Base-by-base conservation (phyloP, 2,113 vertebrate genomes). In the Irena cyanogastra region DNA sequence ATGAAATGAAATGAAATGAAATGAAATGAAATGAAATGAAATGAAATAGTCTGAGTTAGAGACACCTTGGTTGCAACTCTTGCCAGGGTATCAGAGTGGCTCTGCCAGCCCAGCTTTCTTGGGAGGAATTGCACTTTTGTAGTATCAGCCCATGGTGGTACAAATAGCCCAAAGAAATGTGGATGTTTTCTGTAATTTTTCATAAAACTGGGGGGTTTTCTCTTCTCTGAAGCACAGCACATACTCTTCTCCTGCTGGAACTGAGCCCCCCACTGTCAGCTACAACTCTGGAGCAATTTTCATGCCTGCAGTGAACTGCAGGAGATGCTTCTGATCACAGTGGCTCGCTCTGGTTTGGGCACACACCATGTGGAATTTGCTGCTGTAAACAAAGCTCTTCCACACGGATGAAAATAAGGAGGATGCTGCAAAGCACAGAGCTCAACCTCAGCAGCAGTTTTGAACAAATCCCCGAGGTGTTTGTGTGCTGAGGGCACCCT, bases 331-430 rank as follows among this genome's bases (percentile, higher is more conserved):
- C 65, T 82, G 30, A 22, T 50, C 5, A 1, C 64, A 28, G 65
- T 6, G 28, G 7, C 4, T 8, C 1, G 1, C 9, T 47, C 41
- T 35, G 44, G 16, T 21, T 57, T 35, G 78, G 70, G 66, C 65
- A 85, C 50, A 15, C n/a, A 53, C 50, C 59, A 8, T 2, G 7
- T 64, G 74, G 69, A 44, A 85, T 59, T 72, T 49, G 24, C 37
- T 85, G 45, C 44, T 83, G 3, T n/a, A 63, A 57, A 60, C 35
- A 22, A 69, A 61, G 31, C 47, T 72, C 22, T 87, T 79, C 76
- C 47, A 19, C 9, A 0, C 1, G 4, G 33, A 8, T 24, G 11
- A 4, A 24, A n/a, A 3, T 21, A 28, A 49, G 19, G 50, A 16
- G 41, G n/a, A 6, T 44, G 47, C 50, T 83, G 50, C 41, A 78